These are phyloP conservation scores for Volucella bombylans DNA, from an alignment of 2,888 invertebrate genomes.

Conservation along the genomic window DNA sequence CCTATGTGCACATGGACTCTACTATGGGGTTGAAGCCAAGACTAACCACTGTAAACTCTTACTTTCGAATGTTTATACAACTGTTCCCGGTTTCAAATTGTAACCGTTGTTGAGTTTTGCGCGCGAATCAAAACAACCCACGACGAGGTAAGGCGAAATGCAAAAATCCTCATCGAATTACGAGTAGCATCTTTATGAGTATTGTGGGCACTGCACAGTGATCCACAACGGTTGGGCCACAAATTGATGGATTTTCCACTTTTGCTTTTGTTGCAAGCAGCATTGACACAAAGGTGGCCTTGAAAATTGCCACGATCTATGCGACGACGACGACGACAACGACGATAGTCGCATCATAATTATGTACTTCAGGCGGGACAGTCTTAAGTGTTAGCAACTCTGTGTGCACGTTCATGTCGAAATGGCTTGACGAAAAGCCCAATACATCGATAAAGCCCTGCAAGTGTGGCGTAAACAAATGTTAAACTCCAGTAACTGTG, in stretches of 20 bases:
- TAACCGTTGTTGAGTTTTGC: not conserved
- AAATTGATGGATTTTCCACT: conserved; percentile 62
- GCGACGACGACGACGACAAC: conserved; percentile 16
- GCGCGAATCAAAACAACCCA: not conserved
- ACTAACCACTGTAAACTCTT: conserved; percentile 45
- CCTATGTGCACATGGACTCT: conserved; percentile 8
- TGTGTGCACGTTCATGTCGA: conserved; percentile 36
- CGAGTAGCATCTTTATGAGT: conserved; percentile 48
- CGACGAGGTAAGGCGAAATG: conserved; percentile 6
- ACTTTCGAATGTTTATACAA: conserved; percentile 23
- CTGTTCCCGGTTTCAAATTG: no score
- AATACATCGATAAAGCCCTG: conserved; percentile 33
- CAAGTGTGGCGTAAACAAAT: conserved; percentile 50
- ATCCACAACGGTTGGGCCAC: conserved; percentile 13
- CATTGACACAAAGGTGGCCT: conserved; percentile 70
- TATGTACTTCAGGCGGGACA: conserved; percentile 22
- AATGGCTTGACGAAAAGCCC: conserved; percentile 44
- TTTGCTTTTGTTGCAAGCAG: conserved; percentile 65
- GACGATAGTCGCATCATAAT: conserved; percentile 56
- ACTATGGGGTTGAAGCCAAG: conserved; percentile 6
- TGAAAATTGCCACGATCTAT: conserved; percentile 55
- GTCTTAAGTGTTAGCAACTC: conserved; percentile 13
- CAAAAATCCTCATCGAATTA: conserved; percentile 37
- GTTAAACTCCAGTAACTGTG: not conserved
- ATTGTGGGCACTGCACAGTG: conserved; percentile 18